Evolutionary conservation across 2,888 invertebrate genomes (phyloP).

Genomic region (Sthenelais limicola): DNA sequence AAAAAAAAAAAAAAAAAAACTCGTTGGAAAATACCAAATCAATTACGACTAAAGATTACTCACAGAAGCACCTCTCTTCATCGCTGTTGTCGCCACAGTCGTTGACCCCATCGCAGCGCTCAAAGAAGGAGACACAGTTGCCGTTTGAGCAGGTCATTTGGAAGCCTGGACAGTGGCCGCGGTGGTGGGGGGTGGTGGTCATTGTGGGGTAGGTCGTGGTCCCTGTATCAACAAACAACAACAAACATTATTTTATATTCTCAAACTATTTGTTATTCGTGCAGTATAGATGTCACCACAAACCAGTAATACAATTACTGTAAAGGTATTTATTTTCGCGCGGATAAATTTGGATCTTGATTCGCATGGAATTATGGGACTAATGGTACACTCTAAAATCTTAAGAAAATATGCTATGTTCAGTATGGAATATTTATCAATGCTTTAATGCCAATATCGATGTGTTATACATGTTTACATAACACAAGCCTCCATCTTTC

Average conservation of each 20-base stretch:
- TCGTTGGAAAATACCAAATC: not conserved
- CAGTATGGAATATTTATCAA: no score
- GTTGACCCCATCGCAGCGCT: conserved; percentile 58
- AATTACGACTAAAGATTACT: not conserved
- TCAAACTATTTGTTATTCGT: no score
- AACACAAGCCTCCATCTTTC: no score
- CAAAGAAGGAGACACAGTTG: conserved; percentile 39
- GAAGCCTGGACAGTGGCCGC: not conserved
- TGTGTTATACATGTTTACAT: no score
- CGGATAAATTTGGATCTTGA: no score
- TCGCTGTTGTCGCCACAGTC: conserved; percentile 55
- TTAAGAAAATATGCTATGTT: no score
- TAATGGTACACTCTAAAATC: no score
- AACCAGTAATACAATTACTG: not conserved
- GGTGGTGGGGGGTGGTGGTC: not conserved
- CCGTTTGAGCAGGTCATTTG: conserved; percentile 36
- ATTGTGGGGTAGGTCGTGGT: not conserved
- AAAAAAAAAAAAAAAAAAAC: conserved; percentile 6
- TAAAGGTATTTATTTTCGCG: no score
- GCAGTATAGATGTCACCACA: no score
- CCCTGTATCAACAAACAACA: not conserved
- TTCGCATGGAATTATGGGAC: no score
- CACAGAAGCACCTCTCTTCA: conserved; percentile 34
- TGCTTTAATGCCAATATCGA: no score
- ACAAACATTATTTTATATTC: not conserved